Base-by-base conservation (phyloP, 2,797 vertebrate species). In the Cyprinella venusta region DNA sequence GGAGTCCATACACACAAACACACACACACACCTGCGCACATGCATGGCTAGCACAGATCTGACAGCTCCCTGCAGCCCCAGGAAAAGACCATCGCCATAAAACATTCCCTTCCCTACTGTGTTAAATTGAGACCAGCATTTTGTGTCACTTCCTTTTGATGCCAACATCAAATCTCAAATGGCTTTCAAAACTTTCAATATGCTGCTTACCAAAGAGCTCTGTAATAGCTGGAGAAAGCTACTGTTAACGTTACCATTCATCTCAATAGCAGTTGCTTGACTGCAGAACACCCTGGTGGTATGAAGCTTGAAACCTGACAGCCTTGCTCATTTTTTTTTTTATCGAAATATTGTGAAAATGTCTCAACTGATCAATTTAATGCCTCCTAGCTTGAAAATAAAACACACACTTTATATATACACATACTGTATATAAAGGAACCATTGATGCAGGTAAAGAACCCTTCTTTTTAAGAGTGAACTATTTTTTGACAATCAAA, bases 111-210 rank as follows among this genome's bases (percentile, higher is more conserved):
- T 83, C 54, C 79, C 52, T 79, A 78, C 85, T 86, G 85, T 45
- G 67, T 72, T 85, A 86, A 85, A 82, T 85, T 72, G 80, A 77
- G 74, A 86, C 71, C 80, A 82, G 80, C 45, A 65, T 84, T 84
- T 89, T 86, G 77, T 89, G 76, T 84, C 83, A 86, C 54, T 78
- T 75, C 36, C 64, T 85, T 64, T 87, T 88, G 83, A 81, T 85
- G 71, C 61, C 59, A 77, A 76, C 87, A 86, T 87, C 82, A 87
- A 78, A 84, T 81, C 54, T 87, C 75, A 80, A 81, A 30, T 78
- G 65, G 71, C 36, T 84, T 82, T 82, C 59, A 85, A 59, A 82
- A 70, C 69, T 79, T 74, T 76, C 69, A 38, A 81, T 12, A 75
- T 74, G 70, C 26, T 67, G 75, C 81, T 61, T 63, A 77, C 75